A percentile compares a stretch with the other conserved stretches of the same genome.
Conservation (phyloP, 2,797 vertebrate genomes). For the Pyrocephalus nanus region DNA sequence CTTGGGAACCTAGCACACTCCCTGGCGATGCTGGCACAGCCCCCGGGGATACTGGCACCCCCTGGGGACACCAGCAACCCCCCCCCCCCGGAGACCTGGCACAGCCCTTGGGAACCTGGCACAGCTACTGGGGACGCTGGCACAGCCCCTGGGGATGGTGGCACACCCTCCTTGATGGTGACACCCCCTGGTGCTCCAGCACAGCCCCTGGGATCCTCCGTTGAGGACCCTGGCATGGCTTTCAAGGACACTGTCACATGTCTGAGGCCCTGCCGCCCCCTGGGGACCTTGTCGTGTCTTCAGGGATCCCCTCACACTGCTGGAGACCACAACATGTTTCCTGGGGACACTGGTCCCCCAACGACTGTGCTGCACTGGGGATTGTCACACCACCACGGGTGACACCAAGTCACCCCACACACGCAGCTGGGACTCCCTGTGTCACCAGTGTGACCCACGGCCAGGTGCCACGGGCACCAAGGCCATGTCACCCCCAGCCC, state of each 20-base stretch:
- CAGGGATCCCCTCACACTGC: neutral
- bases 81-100: neutral
- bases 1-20: neutral
- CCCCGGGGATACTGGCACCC: neutral
- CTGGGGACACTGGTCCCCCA: neutral
- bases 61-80: neutral
- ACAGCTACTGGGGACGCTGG: neutral
- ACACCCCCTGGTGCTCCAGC: neutral
- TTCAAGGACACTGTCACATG: neutral
- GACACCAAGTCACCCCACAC: no score
- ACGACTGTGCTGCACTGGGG: no score
- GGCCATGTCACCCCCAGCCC: rapidly evolving
- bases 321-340: rapidly evolving
- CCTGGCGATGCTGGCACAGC: neutral
- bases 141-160: neutral
- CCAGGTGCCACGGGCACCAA: neutral
- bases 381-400: neutral
- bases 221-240: rapidly evolving
- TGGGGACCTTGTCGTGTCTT: rapidly evolving
- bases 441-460: rapidly evolving
- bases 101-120: neutral
- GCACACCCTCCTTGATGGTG: neutral
- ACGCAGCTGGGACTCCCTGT: rapidly evolving
- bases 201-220: no score
- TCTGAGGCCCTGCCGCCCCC: neutral